Evolutionary conservation across 1,140 invertebrate genomes (phyloP).

Genomic region (Radopholus similis): DNA sequence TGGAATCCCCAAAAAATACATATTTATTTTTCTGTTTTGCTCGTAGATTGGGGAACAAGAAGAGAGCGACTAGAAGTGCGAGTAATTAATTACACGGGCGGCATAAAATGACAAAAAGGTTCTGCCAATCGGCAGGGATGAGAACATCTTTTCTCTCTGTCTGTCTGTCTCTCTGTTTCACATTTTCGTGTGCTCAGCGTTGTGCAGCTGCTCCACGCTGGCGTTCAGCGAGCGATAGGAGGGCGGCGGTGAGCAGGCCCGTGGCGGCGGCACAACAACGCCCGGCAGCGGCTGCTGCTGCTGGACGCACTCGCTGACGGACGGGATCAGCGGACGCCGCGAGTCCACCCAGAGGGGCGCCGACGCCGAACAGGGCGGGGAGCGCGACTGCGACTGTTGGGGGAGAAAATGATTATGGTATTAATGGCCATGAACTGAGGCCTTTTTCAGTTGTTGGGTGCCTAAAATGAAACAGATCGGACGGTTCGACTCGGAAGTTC

Average conservation of each 20-base stretch:
- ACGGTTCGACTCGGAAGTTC: neutral
- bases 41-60: too few species aligned
- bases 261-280: conserved; percentile 12
- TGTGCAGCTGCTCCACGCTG: conserved; percentile 23
- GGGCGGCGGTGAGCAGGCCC: conserved; percentile 29
- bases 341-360: conserved; percentile 21
- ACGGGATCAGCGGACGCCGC: conserved; percentile 34
- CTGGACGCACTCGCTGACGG: conserved; percentile 32
- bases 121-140: too few species aligned
- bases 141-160: too few species aligned
- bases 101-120: too few species aligned
- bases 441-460: neutral
- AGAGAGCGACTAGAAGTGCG: too few species aligned
- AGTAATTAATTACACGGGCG: too few species aligned
- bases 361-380: neutral
- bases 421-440: neutral
- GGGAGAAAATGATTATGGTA: neutral
- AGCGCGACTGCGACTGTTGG: neutral
- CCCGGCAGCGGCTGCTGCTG: conserved; percentile 30
- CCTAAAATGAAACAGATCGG: conserved; percentile 5
- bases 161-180: too few species aligned
- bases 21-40: too few species aligned
- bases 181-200: neutral
- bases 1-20: too few species aligned
- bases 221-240: conserved; percentile 38